Base-by-base conservation (phyloP, 2,888 invertebrate genomes). In the Xanthorhoe spadicearia region DNA sequence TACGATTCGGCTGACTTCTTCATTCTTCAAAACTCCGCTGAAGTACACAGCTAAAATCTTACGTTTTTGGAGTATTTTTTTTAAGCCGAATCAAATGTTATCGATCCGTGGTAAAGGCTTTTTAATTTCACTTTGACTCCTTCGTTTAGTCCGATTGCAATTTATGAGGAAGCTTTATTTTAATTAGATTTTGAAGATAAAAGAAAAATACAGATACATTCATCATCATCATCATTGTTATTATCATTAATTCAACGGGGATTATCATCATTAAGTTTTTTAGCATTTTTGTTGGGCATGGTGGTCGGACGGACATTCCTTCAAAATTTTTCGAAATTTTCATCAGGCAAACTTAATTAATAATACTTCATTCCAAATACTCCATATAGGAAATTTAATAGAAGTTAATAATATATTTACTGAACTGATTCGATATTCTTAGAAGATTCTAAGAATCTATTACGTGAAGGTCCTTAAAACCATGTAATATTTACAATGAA, bases 121-220 rank as follows among this genome's bases (percentile, higher is more conserved):
- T 38, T 48, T 65, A 56, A 35, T 57, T 66, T 60, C 18, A 58
- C 18, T 54, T 55, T 18, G 49, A 50, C 43, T 65, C 48, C 53
- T 66, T 66, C 48, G 52, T 57, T 61, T 48, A 53, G 48, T 32
- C 56, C 61, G 57, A 66, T 61, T 66, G 61, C 52, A 53, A 58
- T 62, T 62, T 62, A 62, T 62, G 62, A 56, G 56, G 51, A 62
- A 51, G 51, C 51, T 56, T 56, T 48, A 17, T 55, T n/a, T 54
- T 35, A 51, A 10, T 51, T 18, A n/a, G 51, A 18, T 51, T 23
- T 51, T 32, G 6, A 32, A 32, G 32, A 7, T 32, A 32, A 32
- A 32, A 7, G 8, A 32, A 32, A 32, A 32, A 32, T 32, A 32
- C 8, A 32, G 32, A 32, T 0, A 7, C 7, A 32, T 32, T 32